phyloP scores from a whole-genome alignment of 1,140 invertebrate species.

The Aphidius ervi region DNA sequence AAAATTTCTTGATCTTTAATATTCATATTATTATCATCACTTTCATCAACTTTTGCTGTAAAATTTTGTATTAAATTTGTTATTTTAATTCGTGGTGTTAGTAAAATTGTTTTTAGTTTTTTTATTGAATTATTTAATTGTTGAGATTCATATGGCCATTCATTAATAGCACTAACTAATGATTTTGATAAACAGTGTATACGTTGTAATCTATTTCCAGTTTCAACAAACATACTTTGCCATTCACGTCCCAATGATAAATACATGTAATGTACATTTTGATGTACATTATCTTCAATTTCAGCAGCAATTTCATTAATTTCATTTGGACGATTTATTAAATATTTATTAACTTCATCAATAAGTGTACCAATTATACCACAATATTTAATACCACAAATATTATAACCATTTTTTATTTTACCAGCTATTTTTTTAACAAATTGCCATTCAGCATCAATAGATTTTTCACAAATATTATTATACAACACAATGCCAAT shows the following conservation, averaged over 20 bases:
- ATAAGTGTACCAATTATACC: slow-evolving; percentile 41
- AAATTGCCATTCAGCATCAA: slow-evolving; percentile 81
- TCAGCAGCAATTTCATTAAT: slow-evolving; percentile 33
- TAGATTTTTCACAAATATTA: slow-evolving; percentile 67
- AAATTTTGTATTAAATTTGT: slow-evolving; percentile 60
- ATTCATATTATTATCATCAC: slow-evolving; percentile 39
- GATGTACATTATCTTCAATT: slow-evolving; percentile 30
- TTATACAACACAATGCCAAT: slow-evolving; percentile 66
- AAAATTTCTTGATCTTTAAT: slow-evolving; percentile 30
- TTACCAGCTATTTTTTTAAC: slow-evolving; percentile 66
- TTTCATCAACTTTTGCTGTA: slow-evolving; percentile 49
- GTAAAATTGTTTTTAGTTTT: slow-evolving; percentile 60
- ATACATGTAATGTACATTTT: slow-evolving; percentile 55
- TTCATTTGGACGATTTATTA: slow-evolving; percentile 38
- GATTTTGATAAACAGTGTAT: slow-evolving; percentile 75
- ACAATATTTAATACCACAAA: slow-evolving; percentile 67
- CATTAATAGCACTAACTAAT: slow-evolving; percentile 67
- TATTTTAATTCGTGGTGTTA: slow-evolving; percentile 61
- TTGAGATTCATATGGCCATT: slow-evolving; percentile 48
- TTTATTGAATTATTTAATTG: slow-evolving; percentile 59
- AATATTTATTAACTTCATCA: slow-evolving; percentile 42
- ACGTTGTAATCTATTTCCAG: slow-evolving; percentile 74
- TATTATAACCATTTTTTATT: slow-evolving; percentile 64
- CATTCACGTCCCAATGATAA: slow-evolving; percentile 70
- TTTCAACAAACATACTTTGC: slow-evolving; percentile 73